Evolutionary conservation across 2,797 vertebrate genomes (phyloP).

Genomic region (Apodemus agrarius): DNA sequence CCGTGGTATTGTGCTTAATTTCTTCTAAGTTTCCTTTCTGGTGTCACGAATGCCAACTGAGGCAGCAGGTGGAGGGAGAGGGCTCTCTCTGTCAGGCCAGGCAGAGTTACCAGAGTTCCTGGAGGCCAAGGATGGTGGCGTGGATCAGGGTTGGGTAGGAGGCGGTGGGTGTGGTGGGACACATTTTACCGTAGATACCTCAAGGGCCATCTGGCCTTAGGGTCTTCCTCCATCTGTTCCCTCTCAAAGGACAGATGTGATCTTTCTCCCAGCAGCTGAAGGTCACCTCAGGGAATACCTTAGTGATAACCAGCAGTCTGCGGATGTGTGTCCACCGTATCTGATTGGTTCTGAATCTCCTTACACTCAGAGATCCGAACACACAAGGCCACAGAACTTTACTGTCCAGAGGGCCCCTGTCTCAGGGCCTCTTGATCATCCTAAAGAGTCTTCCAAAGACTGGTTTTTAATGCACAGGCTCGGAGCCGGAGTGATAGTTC

Average conservation of each 20-base stretch:
- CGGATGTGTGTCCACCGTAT: fast-evolving
- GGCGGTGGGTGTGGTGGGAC: neutral
- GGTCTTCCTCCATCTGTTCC: no score
- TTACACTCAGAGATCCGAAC: neutral
- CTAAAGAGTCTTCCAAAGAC: neutral
- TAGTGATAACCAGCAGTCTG: no score
- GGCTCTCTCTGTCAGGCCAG: no score
- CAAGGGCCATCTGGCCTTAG: neutral
- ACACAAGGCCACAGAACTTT: neutral
- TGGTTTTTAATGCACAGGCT: neutral
- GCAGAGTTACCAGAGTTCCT: neutral
- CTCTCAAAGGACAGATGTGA: neutral
- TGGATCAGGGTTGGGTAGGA: no score
- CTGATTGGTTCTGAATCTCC: neutral
- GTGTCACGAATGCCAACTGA: neutral
- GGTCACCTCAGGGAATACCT: neutral
- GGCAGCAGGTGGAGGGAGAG: neutral
- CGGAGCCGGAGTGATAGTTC: no score
- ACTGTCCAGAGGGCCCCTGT: no score
- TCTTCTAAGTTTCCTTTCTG: neutral
- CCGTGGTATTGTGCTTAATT: neutral
- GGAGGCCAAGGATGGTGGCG: neutral
- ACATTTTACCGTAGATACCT: neutral
- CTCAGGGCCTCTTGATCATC: neutral
- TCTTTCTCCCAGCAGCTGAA: neutral